Conservation (phyloP, 2,888 invertebrate genomes). For the Oxycera nigricornis region DNA sequence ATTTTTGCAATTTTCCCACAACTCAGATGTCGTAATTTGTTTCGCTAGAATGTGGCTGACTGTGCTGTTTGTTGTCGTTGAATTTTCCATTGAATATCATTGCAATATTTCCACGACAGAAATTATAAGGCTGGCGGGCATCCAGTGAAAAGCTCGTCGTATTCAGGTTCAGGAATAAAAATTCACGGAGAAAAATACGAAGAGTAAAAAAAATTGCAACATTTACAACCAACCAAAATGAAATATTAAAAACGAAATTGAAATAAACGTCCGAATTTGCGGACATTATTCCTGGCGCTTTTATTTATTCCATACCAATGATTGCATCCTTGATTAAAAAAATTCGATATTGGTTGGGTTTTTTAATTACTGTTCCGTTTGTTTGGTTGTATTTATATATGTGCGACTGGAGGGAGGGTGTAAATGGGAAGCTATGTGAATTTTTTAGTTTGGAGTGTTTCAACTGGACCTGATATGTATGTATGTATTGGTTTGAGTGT, state of each 20-base stretch:
- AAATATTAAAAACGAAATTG: conserved; percentile 35
- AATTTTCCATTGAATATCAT: not conserved
- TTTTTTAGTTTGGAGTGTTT: too few relatives aligned
- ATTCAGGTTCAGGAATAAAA: not conserved
- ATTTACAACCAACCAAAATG: conserved; percentile 31
- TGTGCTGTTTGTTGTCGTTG: not conserved
- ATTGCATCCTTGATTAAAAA: conserved; percentile 36
- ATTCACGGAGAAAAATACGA: not conserved
- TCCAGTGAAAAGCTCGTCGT: not conserved
- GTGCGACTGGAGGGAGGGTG: too few relatives aligned
- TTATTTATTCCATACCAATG: conserved; percentile 32
- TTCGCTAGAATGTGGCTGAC: not conserved
- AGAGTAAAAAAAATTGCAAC: not conserved
- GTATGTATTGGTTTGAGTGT: not conserved
- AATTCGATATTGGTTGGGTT: conserved; percentile 24
- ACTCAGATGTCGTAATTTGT: not conserved
- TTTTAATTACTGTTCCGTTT: conserved; percentile 22
- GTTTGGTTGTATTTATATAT: too few relatives aligned
- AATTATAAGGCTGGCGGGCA: not conserved
- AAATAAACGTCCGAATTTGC: conserved; percentile 32
- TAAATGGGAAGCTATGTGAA: too few relatives aligned
- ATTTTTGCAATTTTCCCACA: not conserved
- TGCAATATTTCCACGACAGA: conserved; percentile 14
- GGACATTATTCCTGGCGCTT: conserved; percentile 20
- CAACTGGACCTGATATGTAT: too few relatives aligned